Percentiles rank a stretch among this genome's conserved stretches.
These are phyloP conservation scores for Sinella curviseta DNA, from an alignment of 1,140 invertebrate genomes.

Conservation along the genomic window DNA sequence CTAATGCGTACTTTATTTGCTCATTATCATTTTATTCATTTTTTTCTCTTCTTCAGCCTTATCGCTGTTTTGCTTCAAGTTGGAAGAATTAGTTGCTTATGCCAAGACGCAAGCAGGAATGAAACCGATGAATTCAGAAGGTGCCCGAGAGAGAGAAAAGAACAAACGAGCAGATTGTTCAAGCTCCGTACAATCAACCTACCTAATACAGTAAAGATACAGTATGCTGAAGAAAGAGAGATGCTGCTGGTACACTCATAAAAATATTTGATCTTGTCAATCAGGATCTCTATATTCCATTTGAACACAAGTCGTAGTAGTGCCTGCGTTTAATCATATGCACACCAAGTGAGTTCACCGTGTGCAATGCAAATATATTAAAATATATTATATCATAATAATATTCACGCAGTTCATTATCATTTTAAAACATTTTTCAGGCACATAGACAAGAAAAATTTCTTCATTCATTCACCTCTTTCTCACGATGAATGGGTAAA, in stretches of 20 bases:
- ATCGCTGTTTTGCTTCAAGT: neutral
- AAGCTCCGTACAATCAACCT: too few species aligned
- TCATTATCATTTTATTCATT: slow-evolving; percentile 10
- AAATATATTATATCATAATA: neutral
- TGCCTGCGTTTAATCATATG: too few species aligned
- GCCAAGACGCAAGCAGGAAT: neutral
- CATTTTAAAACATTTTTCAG: too few species aligned
- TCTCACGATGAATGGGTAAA: neutral
- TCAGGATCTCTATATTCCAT: neutral
- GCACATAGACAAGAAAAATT: too few species aligned
- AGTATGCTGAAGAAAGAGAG: too few species aligned
- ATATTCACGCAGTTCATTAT: neutral
- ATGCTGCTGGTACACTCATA: too few species aligned
- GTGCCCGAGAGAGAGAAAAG: too few species aligned
- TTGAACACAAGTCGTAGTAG: too few species aligned
- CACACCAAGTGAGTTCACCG: too few species aligned
- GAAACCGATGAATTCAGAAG: too few species aligned
- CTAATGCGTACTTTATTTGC: slow-evolving; percentile 5
- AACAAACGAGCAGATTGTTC: too few species aligned
- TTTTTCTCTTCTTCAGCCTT: neutral
- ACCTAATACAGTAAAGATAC: too few species aligned
- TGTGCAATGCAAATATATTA: neutral
- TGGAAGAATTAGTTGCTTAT: neutral
- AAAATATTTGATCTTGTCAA: slow-evolving; percentile 19
- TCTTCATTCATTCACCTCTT: neutral